Conservation (phyloP, 2,888 invertebrate species). For the Tineola bisselliella region DNA sequence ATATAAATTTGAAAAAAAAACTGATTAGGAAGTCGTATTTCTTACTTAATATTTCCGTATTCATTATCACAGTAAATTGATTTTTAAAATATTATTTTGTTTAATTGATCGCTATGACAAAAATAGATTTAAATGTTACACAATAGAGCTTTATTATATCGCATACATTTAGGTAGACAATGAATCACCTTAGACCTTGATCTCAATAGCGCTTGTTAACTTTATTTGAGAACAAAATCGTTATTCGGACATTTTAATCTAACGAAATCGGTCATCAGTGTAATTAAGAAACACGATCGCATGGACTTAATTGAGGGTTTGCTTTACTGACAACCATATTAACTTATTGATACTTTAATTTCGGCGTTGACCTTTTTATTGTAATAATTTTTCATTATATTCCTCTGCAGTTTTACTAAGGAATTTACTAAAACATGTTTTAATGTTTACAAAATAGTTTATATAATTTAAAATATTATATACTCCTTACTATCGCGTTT, state of each 20-base stretch:
- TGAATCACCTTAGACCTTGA: conserved; percentile 2
- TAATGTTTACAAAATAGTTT: no score
- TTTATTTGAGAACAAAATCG: conserved; percentile 12
- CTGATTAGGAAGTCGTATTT: no score
- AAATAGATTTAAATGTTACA: not conserved
- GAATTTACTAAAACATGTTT: no score
- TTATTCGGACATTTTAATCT: not conserved
- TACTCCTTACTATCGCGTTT: no score
- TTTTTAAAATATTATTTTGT: no score
- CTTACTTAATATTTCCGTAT: no score
- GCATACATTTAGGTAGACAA: not conserved
- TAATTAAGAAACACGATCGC: conserved; percentile 4
- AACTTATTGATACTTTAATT: not conserved
- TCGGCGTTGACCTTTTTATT: not conserved
- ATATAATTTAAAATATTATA: no score
- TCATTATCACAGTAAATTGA: no score
- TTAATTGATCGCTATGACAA: no score
- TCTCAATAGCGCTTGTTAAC: conserved; percentile 8
- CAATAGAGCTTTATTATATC: not conserved
- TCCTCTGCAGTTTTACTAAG: no score
- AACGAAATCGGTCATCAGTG: conserved; percentile 9
- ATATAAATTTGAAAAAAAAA: no score
- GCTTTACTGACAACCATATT: not conserved
- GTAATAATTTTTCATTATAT: not conserved
- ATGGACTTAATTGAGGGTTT: conserved; percentile 9